These are phyloP conservation scores for Ispidina picta DNA, from an alignment of 2,797 vertebrate genomes.

Conservation along the genomic window DNA sequence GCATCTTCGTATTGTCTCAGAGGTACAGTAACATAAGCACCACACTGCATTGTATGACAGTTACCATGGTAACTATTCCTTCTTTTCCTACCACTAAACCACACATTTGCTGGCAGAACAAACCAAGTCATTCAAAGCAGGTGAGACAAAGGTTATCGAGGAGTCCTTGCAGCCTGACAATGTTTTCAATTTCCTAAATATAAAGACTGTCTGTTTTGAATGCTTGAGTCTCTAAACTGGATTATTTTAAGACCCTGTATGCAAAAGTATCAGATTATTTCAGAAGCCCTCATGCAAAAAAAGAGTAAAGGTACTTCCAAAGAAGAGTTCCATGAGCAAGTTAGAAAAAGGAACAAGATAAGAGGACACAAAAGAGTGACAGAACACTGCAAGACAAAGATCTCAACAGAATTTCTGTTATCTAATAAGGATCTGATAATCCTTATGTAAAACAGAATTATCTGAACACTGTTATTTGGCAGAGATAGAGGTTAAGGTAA, in stretches of 20 bases:
- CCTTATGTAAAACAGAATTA: not conserved
- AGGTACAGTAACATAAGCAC: conserved; percentile 44
- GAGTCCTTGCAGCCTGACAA: not conserved
- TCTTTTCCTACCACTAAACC: conserved; percentile 1
- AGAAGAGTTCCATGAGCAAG: not conserved
- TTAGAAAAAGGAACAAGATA: not conserved
- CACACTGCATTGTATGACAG: conserved; percentile 33
- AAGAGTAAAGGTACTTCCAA: not conserved
- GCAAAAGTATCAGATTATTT: not conserved
- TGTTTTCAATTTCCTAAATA: not conserved
- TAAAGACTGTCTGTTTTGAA: not conserved
- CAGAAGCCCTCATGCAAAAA: not conserved
- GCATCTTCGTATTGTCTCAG: conserved; percentile 56
- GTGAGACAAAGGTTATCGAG: not conserved
- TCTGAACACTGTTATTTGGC: not conserved
- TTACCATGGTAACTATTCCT: conserved; percentile 62
- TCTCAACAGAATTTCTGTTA: not conserved
- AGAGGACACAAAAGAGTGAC: not conserved
- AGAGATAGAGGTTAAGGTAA: not conserved
- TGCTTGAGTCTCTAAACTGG: not conserved
- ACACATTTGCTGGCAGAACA: not conserved
- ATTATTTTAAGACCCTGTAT: not conserved
- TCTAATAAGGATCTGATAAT: not conserved
- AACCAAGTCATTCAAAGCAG: conserved; percentile 15
- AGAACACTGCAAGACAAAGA: not conserved